Evolutionary conservation across 1,140 invertebrate species (phyloP), one percentile per base, ranked within the genome.

Genomic region (Danaus plexippus): DNA sequence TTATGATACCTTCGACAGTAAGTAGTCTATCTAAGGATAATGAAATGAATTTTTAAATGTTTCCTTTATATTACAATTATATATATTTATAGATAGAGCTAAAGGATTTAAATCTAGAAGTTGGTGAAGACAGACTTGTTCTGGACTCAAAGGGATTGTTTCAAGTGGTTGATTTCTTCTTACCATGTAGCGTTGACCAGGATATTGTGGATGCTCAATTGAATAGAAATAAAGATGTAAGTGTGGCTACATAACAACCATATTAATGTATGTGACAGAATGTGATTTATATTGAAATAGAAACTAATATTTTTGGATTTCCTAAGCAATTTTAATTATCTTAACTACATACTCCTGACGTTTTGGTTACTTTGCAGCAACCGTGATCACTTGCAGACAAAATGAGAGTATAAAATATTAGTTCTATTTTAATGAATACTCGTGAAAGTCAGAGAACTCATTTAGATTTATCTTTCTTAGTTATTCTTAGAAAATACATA

Each of bases 1-100:
- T 92, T 63, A 87, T 89, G 67, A 87, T 92, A 43, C 88, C 89
- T 49, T 80, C 87, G 66, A 75, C 67, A 54, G 85, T 88, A 67
- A 75, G 80, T 80, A 52, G 48, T 43, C 9, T 13, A 2, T 15
- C 11, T 44, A 10, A 11, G 43, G 3, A 45, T 51, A 12, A 46
- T 40, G 11, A 57, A 45, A 18, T 45, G 15, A 50, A 32, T 49
- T 40, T 47, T 10, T 54, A 22, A 46, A 15, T 47, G 15, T 52
- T 52, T 9, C 22, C 11, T 15, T n/a, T 42, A 43, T 49, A 51
- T 8, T 52, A 6, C 18, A 22, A 57, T 46, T 22, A 51, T 54
- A 11, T 12, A 46, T 47, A 43, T 51, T 76, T 76, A 9, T 55
- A 85, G 82, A 60, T 86, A 13, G 70, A 81, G 40, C 13, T 84